Percentiles rank a stretch among this genome's conserved stretches.
phyloP scores from a whole-genome alignment of 2,113 vertebrate genomes.

The Cercopithecus mona region DNA sequence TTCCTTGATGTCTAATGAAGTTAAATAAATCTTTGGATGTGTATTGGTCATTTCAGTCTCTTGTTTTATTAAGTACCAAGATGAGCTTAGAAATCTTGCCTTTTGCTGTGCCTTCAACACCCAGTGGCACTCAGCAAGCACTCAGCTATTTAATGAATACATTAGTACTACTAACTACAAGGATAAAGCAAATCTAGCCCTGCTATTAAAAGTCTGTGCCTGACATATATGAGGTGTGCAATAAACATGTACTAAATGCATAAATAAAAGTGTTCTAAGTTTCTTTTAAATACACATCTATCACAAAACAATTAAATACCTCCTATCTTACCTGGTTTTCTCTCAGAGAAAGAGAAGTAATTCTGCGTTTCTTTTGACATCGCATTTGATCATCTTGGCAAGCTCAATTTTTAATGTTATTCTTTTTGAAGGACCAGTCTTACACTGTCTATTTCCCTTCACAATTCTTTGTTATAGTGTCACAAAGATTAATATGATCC shows the following conservation, averaged over 20 bases:
- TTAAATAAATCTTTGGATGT: neutral
- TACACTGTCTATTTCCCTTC: neutral
- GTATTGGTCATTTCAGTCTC: neutral
- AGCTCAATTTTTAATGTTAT: conserved; percentile 6
- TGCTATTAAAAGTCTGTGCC: neutral
- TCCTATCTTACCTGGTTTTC: neutral
- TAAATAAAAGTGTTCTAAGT: neutral
- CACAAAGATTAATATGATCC: conserved; percentile 52
- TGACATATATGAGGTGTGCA: neutral
- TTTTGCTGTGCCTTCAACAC: neutral
- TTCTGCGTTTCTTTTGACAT: conserved; percentile 12
- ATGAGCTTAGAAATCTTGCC: neutral
- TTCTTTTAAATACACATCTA: neutral
- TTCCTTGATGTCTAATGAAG: neutral
- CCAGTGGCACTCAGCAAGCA: neutral
- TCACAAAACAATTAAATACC: neutral
- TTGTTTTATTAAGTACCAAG: neutral
- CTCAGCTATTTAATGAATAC: neutral
- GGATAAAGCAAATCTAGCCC: neutral
- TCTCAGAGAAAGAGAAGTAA: neutral
- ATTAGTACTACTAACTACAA: neutral
- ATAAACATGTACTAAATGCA: neutral
- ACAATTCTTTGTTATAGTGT: conserved; percentile 7
- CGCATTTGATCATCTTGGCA: neutral
- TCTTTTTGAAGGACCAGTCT: neutral